These are phyloP conservation scores for Yponomeuta evonymella DNA, from an alignment of 2,888 invertebrate genomes.

Conservation along the genomic window DNA sequence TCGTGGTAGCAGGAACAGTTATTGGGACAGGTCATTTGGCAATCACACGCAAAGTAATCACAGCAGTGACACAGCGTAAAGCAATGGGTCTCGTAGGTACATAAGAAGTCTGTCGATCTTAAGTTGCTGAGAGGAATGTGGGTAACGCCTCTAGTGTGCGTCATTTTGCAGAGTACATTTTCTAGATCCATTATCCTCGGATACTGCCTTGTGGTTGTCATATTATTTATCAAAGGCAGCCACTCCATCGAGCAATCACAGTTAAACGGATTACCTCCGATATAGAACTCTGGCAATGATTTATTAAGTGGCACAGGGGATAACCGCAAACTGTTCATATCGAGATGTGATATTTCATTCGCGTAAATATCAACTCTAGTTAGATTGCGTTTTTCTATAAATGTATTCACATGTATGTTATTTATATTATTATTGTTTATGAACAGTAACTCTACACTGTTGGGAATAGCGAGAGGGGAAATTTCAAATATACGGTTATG, in stretches of 20 bases:
- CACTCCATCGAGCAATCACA: slow-evolving; percentile 98
- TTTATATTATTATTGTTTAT: slow-evolving; percentile 93
- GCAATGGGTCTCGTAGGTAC: slow-evolving; percentile 93
- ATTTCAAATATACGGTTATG: slow-evolving; percentile 90
- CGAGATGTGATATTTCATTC: slow-evolving; percentile 89
- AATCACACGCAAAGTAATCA: slow-evolving; percentile 96
- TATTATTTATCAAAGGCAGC: slow-evolving; percentile 92
- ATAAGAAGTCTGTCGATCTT: slow-evolving; percentile 89
- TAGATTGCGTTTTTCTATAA: slow-evolving; percentile 88
- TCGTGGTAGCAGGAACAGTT: slow-evolving; percentile 97
- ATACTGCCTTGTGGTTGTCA: slow-evolving; percentile 87
- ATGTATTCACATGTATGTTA: slow-evolving; percentile 88
- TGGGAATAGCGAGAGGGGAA: slow-evolving; percentile 88
- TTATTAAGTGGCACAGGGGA: slow-evolving; percentile 84
- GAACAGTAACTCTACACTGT: slow-evolving; percentile 89
- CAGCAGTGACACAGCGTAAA: slow-evolving; percentile 96
- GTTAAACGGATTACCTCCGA: slow-evolving; percentile 94
- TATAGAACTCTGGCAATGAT: slow-evolving; percentile 90
- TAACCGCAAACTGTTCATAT: slow-evolving; percentile 87
- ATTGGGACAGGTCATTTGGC: slow-evolving; percentile 96
- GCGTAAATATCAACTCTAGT: slow-evolving; percentile 94
- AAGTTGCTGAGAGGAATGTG: slow-evolving; percentile 85
- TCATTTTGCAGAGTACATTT: slow-evolving; percentile 90
- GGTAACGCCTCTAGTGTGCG: slow-evolving; percentile 86
- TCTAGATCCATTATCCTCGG: slow-evolving; percentile 92